Base-by-base conservation (phyloP, 2,113 vertebrate genomes). In the Puntigrus tetrazona region DNA sequence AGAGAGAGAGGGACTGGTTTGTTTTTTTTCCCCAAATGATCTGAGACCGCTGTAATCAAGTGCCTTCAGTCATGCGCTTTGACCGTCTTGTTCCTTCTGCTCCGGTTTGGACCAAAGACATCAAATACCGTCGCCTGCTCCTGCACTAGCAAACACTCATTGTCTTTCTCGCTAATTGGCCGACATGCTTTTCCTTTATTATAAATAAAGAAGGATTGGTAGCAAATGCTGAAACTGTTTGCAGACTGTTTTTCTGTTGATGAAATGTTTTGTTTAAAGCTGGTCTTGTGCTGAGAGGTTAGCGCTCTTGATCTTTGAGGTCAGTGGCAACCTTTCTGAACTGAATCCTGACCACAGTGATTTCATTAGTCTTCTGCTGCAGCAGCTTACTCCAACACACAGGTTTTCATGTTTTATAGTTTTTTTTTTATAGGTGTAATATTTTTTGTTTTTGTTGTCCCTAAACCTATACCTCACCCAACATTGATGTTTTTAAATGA, bases 11-110 rank as follows among this genome's bases (percentile, higher is more conserved):
- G 47, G 43, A 43, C 22, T 16, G 1, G 16, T 81, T 45, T 70
- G 59, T 52, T 25, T 72, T 75, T 82, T 75, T 47, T 70, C 76
- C 50, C 72, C 2, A 41, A 27, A 67, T 11, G 45, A 78, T 89
- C 78, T 92, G 91, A 93, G 90, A 94, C 91, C 90, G 92, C 93
- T 92, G 92, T 94, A 93, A 93, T 94, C 88, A 95, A 95, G 94
- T 95, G 94, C 94, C 94, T 95, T 94, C 90, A 93, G 92, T 94
- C 84, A 86, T 93, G 41, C 88, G 89, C 89, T 90, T 88, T 67
- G 84, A 36, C 63, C 31, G 16, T 67, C 65, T 82, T 10, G 36
- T 65, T 86, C 82, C 67, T 85, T 84, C 88, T 87, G 86, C 90
- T 87, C 65, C 47, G 84, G 55, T 92, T 91, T 91, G 94, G 94